Evolutionary conservation across 2,888 invertebrate species (phyloP).

Genomic region (Napeogenes sylphis): DNA sequence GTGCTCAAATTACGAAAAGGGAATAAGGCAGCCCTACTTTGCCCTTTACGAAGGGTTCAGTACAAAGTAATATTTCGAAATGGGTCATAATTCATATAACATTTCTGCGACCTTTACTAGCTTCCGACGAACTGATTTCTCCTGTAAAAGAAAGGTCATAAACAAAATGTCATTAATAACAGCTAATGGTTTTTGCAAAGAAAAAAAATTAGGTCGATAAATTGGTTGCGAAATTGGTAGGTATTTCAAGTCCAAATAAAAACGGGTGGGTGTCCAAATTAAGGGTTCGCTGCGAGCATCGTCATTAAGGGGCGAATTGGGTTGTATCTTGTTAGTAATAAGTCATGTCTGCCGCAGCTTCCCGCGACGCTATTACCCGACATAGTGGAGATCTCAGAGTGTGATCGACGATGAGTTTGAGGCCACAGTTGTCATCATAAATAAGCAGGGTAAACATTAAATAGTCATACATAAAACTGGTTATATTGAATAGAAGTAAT

Average conservation of each 20-base stretch:
- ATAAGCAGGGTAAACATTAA: slow-evolving; percentile 18
- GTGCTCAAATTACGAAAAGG: slow-evolving; percentile 69
- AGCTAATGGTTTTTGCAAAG: slow-evolving; percentile 23
- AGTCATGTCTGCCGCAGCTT: slow-evolving; percentile 73
- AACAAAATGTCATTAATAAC: slow-evolving; percentile 22
- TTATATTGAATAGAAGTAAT: too few species aligned
- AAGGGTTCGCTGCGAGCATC: slow-evolving; percentile 69
- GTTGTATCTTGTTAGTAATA: slow-evolving; percentile 75
- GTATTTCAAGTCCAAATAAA: slow-evolving; percentile 73
- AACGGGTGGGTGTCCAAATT: slow-evolving; percentile 74
- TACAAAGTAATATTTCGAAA: slow-evolving; percentile 67
- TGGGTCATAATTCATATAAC: slow-evolving; percentile 66
- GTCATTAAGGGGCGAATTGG: slow-evolving; percentile 75
- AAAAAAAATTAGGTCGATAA: slow-evolving; percentile 11
- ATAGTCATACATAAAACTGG: background rate
- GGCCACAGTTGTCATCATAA: slow-evolving; percentile 37
- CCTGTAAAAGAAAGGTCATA: slow-evolving; percentile 21
- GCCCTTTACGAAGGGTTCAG: slow-evolving; percentile 66
- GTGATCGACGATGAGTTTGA: slow-evolving; percentile 72
- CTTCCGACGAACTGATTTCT: slow-evolving; percentile 27
- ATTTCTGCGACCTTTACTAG: slow-evolving; percentile 60
- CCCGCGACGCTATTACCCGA: slow-evolving; percentile 58
- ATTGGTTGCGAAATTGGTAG: slow-evolving; percentile 39
- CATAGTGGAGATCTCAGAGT: slow-evolving; percentile 52
- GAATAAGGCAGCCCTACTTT: slow-evolving; percentile 64